A percentile compares a stretch with the other conserved stretches of the same genome.
These are phyloP conservation scores for Eufriesea mexicana DNA, from an alignment of 1,140 invertebrate genomes.

Conservation along the genomic window DNA sequence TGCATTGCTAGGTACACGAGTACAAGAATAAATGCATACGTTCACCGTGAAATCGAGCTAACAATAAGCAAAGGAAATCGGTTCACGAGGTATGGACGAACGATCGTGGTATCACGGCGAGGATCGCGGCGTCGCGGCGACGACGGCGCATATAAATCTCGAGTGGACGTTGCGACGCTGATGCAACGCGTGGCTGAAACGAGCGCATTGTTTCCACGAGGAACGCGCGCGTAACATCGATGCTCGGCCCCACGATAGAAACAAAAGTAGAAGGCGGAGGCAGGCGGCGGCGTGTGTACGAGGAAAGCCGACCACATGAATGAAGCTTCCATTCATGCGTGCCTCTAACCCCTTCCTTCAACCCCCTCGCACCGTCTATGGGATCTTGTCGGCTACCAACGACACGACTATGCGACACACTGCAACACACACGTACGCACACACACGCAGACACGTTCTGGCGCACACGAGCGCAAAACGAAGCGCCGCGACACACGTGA, in stretches of 20 bases:
- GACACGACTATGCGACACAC: conserved; percentile 42
- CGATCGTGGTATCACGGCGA: not conserved
- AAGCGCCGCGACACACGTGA: conserved; percentile 71
- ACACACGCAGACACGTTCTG: not conserved
- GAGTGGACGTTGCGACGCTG: not conserved
- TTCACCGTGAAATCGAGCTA: too few species aligned
- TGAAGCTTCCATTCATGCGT: conserved; percentile 74
- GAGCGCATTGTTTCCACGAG: conserved; percentile 43
- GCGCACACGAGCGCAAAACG: conserved; percentile 22
- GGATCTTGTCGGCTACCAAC: conserved; percentile 36
- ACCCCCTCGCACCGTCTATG: conserved; percentile 56
- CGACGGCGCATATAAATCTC: not conserved
- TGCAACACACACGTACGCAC: not conserved
- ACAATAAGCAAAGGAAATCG: too few species aligned
- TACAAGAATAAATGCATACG: too few species aligned
- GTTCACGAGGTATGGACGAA: too few species aligned
- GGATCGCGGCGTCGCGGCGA: not conserved
- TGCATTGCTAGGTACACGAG: too few species aligned
- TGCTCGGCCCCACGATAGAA: conserved; percentile 30
- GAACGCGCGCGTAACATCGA: conserved; percentile 9
- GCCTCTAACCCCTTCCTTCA: conserved; percentile 54
- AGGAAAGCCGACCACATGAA: conserved; percentile 66
- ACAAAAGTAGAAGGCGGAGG: conserved; percentile 34
- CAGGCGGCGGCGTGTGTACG: conserved; percentile 9
- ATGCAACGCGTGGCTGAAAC: conserved; percentile 14